These are phyloP conservation scores for Mellivora capensis DNA, from an alignment of 2,113 vertebrate species.

Conservation along the genomic window DNA sequence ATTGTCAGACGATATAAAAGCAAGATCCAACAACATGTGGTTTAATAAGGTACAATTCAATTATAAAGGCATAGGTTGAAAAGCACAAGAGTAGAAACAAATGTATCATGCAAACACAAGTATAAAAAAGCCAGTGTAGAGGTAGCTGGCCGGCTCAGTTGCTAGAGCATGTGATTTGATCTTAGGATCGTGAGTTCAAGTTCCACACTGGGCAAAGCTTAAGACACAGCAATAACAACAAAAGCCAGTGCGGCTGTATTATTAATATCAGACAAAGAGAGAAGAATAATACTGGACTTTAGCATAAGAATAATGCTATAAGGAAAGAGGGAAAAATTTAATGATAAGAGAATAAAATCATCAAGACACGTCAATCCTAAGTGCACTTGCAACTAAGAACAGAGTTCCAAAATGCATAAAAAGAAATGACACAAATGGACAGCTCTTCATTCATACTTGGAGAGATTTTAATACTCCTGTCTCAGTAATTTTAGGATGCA, in stretches of 20 bases:
- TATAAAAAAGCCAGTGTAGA: background rate
- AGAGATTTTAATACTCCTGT: background rate
- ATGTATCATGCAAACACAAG: background rate
- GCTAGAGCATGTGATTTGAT: background rate
- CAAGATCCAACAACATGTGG: background rate
- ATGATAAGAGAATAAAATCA: background rate
- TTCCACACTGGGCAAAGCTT: background rate
- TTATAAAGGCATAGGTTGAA: background rate
- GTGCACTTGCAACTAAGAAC: background rate
- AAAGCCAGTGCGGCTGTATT: background rate
- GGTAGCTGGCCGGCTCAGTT: background rate
- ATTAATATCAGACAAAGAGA: background rate
- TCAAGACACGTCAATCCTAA: background rate
- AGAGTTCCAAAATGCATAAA: background rate
- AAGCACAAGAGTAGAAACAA: background rate
- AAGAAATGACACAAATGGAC: background rate
- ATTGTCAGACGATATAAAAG: background rate
- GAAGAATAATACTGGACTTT: background rate
- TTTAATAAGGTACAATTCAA: background rate
- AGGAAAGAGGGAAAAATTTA: background rate
- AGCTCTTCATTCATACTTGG: background rate
- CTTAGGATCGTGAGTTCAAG: background rate
- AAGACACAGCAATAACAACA: background rate
- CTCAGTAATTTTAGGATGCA: background rate
- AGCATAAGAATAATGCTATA: background rate